Conservation (phyloP, 2,888 invertebrate species). For the Nomada ferruginata region DNA sequence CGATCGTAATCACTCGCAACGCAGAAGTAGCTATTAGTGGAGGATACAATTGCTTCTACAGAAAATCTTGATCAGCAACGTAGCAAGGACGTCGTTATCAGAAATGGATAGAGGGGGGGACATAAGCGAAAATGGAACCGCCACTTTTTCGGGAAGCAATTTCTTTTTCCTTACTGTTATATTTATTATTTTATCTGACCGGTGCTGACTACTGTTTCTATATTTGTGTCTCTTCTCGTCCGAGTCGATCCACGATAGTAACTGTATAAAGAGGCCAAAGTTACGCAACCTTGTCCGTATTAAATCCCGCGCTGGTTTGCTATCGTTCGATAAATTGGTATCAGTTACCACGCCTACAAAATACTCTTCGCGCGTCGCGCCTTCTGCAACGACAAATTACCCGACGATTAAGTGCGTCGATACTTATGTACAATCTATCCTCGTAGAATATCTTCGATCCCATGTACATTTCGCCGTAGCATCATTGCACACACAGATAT, state of each 20-base stretch:
- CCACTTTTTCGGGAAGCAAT: neutral
- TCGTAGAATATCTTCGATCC: slow-evolving; percentile 13
- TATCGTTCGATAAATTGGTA: slow-evolving; percentile 32
- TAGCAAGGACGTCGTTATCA: neutral
- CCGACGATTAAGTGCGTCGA: neutral
- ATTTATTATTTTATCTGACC: slow-evolving; percentile 1
- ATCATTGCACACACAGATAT: neutral
- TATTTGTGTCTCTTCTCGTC: slow-evolving; percentile 11
- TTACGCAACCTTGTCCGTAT: slow-evolving; percentile 24
- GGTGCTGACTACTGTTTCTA: slow-evolving; percentile 30
- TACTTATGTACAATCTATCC: neutral
- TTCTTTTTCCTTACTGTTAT: neutral
- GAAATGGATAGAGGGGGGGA: neutral
- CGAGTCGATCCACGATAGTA: neutral
- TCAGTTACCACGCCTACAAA: slow-evolving; percentile 20
- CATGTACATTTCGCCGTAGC: neutral
- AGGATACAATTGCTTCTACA: neutral
- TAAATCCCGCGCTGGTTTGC: slow-evolving; percentile 21
- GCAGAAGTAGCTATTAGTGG: neutral
- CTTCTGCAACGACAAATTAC: slow-evolving; percentile 20
- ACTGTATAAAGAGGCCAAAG: slow-evolving; percentile 24
- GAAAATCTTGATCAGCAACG: neutral
- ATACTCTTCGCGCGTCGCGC: slow-evolving; percentile 14
- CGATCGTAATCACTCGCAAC: slow-evolving; percentile 7
- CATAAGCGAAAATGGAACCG: neutral